phyloP scores from a whole-genome alignment of 1,140 invertebrate genomes.

The Agrypnia vestita region DNA sequence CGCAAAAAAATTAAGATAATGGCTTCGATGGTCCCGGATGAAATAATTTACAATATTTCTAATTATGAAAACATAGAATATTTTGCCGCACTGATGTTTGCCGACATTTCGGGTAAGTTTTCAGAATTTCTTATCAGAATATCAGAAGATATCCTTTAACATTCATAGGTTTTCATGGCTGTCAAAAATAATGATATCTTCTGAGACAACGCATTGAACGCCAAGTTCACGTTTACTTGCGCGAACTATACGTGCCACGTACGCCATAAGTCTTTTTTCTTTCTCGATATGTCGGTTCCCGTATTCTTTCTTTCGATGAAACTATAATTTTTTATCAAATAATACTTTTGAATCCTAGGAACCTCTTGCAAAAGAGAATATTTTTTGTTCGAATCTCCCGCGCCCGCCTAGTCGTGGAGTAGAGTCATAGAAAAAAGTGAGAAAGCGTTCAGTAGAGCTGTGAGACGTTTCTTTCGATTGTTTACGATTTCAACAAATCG shows the following conservation, averaged over 20 bases:
- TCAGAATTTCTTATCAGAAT: not conserved
- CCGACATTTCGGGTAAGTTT: conserved; percentile 73
- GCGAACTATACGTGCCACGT: not conserved
- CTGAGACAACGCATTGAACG: not conserved
- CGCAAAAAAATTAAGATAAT: conserved; percentile 68
- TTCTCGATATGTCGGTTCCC: too few relatives aligned
- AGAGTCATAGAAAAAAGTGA: too few relatives aligned
- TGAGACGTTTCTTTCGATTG: too few relatives aligned
- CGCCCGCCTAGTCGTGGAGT: too few relatives aligned
- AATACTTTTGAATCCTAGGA: too few relatives aligned
- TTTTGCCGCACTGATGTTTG: conserved; percentile 76
- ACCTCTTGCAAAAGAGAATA: too few relatives aligned
- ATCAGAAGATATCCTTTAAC: not conserved
- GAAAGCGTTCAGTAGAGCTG: too few relatives aligned
- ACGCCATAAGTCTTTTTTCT: too few relatives aligned
- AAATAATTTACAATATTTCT: conserved; percentile 74
- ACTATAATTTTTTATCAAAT: too few relatives aligned
- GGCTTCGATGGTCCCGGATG: conserved; percentile 77
- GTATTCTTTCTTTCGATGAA: too few relatives aligned
- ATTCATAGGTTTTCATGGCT: not conserved
- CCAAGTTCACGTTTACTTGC: not conserved
- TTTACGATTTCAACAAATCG: too few relatives aligned
- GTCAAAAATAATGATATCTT: not conserved
- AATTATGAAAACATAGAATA: conserved; percentile 72
- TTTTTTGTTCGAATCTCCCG: too few relatives aligned